Conservation (phyloP, 2,113 vertebrate genomes). For the Argyrosomus japonicus region DNA sequence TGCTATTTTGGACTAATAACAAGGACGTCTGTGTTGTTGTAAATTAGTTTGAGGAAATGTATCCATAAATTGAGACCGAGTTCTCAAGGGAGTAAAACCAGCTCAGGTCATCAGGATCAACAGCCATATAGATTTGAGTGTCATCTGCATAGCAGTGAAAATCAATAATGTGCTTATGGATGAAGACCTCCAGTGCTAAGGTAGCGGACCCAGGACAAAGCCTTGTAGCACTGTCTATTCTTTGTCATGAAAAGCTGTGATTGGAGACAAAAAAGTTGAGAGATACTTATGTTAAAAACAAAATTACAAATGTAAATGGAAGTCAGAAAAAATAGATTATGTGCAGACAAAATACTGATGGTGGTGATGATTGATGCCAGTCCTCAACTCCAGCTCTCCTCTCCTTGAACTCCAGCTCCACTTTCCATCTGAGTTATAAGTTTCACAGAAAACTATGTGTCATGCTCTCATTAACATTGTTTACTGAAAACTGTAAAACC, state of each 20-base stretch:
- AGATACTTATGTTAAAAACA: neutral
- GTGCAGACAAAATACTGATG: neutral
- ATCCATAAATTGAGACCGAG: neutral
- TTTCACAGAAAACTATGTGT: constrained; percentile 3
- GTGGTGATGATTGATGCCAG: neutral
- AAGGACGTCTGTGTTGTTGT: neutral
- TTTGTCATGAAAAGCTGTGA: neutral
- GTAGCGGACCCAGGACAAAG: neutral
- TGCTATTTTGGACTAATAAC: neutral
- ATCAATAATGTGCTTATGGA: neutral
- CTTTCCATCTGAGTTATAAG: neutral
- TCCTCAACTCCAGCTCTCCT: neutral
- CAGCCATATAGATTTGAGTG: neutral
- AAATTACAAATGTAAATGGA: neutral
- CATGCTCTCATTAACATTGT: constrained; percentile 7
- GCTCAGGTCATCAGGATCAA: neutral
- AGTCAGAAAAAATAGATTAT: neutral
- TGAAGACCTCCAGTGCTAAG: neutral
- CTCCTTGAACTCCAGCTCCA: neutral
- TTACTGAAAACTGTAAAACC: neutral
- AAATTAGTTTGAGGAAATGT: neutral
- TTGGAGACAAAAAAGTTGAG: neutral
- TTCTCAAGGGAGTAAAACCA: neutral
- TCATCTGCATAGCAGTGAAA: constrained; percentile 33
- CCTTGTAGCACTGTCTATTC: neutral